A percentile compares a stretch with the other conserved stretches of the same genome.
phyloP scores from a whole-genome alignment of 2,113 vertebrate genomes.

The Noturus placidus region DNA sequence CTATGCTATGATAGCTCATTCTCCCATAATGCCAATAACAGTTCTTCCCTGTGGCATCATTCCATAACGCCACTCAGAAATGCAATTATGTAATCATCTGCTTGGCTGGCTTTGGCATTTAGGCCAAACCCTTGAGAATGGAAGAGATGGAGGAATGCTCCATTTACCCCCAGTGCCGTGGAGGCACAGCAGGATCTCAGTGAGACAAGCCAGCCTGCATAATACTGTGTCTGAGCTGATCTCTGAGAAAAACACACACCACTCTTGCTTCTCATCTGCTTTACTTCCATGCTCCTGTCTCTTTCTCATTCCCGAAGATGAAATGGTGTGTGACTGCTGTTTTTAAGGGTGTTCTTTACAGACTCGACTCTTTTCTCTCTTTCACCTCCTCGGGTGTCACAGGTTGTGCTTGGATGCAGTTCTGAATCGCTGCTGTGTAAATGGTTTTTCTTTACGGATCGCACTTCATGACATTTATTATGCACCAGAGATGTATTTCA shows the following conservation, averaged over 20 bases:
- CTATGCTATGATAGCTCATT: background rate
- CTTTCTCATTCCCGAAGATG: conserved; percentile 34
- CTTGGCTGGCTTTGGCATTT: conserved; percentile 35
- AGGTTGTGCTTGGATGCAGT: conserved; percentile 6
- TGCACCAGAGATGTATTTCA: conserved; percentile 33
- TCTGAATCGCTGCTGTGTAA: conserved; percentile 41
- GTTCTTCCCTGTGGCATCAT: conserved; percentile 14
- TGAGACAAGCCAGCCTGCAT: conserved; percentile 41
- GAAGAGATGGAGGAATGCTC: conserved; percentile 40
- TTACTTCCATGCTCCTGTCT: conserved; percentile 39
- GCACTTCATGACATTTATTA: conserved; percentile 27
- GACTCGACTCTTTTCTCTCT: conserved; percentile 34
- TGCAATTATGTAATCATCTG: conserved; percentile 46
- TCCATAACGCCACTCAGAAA: conserved; percentile 33
- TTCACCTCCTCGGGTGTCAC: conserved; percentile 17
- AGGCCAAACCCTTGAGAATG: conserved; percentile 23
- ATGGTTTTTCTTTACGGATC: conserved; percentile 17
- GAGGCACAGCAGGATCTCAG: conserved; percentile 15
- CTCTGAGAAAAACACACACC: conserved; percentile 35
- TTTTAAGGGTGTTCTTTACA: conserved; percentile 46
- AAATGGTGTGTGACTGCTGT: conserved; percentile 47
- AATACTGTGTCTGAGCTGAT: conserved; percentile 17
- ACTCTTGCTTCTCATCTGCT: conserved; percentile 33
- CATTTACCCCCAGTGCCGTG: conserved; percentile 37
- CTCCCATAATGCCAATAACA: conserved; percentile 13